A percentile compares a stretch with the other conserved stretches of the same genome.
phyloP scores from a whole-genome alignment of 1,140 invertebrate species.

The Zophobas atratus region DNA sequence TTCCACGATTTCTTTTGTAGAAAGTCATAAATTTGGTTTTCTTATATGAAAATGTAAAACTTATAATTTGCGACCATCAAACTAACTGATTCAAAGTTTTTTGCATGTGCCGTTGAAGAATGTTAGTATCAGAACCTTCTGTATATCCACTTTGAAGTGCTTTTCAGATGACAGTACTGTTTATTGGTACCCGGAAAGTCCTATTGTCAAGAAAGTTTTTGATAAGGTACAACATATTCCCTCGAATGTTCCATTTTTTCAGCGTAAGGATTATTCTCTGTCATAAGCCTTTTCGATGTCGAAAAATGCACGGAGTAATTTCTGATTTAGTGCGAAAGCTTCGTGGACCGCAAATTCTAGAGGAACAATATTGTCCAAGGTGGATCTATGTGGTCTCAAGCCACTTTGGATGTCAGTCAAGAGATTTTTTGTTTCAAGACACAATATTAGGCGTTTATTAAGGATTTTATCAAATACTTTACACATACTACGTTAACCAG shows the following conservation, averaged over 20 bases:
- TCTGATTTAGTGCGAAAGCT: conserved; percentile 16
- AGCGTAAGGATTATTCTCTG: conserved; percentile 47
- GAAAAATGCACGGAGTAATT: conserved; percentile 43
- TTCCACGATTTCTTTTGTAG: conserved; percentile 5
- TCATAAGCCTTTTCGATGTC: conserved; percentile 51
- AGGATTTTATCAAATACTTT: conserved; percentile 50
- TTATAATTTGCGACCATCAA: conserved; percentile 5
- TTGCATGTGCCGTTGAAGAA: conserved; percentile 2
- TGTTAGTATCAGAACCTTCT: conserved; percentile 1
- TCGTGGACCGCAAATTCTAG: conserved; percentile 47
- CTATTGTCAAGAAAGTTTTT: conserved; percentile 41
- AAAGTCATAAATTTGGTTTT: conserved; percentile 42
- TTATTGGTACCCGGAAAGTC: conserved; percentile 48
- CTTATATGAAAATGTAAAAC: conserved; percentile 26
- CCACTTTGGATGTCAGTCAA: conserved; percentile 11
- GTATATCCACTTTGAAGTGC: conserved; percentile 46
- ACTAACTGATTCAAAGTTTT: conserved; percentile 27
- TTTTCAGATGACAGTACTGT: conserved; percentile 7
- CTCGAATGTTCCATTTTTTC: background rate
- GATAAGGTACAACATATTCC: conserved; percentile 1
- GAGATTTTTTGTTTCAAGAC: conserved; percentile 39
- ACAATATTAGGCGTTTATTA: conserved; percentile 34
- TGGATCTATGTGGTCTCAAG: conserved; percentile 41
- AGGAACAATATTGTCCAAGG: conserved; percentile 22
- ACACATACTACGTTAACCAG: background rate